These are phyloP conservation scores for Lepus townsendii DNA, from an alignment of 2,797 vertebrate genomes.

Conservation along the genomic window DNA sequence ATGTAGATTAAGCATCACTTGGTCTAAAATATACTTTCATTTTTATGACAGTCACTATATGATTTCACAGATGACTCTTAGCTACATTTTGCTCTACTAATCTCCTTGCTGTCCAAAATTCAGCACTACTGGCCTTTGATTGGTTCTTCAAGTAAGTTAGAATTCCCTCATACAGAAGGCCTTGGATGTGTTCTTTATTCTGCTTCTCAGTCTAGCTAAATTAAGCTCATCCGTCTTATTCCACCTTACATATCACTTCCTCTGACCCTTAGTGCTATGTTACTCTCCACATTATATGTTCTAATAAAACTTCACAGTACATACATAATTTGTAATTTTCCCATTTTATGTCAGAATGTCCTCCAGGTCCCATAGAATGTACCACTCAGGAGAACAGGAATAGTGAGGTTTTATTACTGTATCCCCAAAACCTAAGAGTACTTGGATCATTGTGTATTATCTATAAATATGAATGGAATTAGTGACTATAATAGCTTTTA, in stretches of 20 bases:
- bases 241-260: background rate
- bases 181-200: background rate
- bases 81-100: background rate
- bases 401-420: background rate
- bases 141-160: background rate
- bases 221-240: background rate
- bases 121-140: background rate
- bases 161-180: background rate
- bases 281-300: background rate
- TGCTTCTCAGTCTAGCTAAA: background rate
- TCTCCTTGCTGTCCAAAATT: background rate
- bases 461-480: background rate
- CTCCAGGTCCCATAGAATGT: background rate
- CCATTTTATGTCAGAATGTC: background rate
- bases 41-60: background rate
- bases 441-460: slow-evolving; percentile 6
- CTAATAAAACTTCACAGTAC: background rate
- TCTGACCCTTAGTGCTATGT: background rate
- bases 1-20: background rate
- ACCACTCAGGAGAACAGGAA: background rate
- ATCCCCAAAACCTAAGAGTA: background rate
- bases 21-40: background rate
- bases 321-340: slow-evolving; percentile 21
- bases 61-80: background rate
- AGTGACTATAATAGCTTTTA: background rate